Percentiles rank a stretch among this genome's conserved stretches.
phyloP scores from a whole-genome alignment of 1,140 invertebrate genomes.

The Hypothenemus hampei region DNA sequence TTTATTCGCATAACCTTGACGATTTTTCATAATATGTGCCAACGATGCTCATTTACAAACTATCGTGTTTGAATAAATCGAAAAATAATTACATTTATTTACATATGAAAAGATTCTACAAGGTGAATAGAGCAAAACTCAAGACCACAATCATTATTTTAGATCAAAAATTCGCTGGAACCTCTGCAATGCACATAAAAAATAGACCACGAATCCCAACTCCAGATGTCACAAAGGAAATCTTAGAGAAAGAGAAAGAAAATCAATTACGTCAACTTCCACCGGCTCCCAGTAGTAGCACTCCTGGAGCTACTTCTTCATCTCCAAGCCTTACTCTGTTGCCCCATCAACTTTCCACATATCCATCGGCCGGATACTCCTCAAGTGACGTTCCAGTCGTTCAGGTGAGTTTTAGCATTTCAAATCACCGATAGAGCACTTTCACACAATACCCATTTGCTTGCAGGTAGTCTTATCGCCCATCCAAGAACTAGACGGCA shows the following conservation, averaged over 20 bases:
- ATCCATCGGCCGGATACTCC: constrained; percentile 50
- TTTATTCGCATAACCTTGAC: no score
- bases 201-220: constrained; percentile 79
- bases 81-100: no score
- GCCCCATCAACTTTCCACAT: constrained; percentile 53
- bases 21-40: no score
- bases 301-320: constrained; percentile 30
- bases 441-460: constrained; percentile 47
- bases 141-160: constrained; percentile 4
- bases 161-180: constrained; percentile 30
- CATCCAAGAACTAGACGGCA: constrained; percentile 68
- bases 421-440: neutral
- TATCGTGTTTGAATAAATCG: no score
- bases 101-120: no score
- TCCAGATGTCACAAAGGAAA: constrained; percentile 76
- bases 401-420: constrained; percentile 44
- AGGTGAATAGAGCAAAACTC: no score
- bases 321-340: constrained; percentile 56
- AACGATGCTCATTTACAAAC: no score
- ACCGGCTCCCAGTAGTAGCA: constrained; percentile 34
- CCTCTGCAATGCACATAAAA: constrained; percentile 60
- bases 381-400: constrained; percentile 60
- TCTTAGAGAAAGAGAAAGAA: constrained; percentile 63
- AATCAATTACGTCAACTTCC: constrained; percentile 14
- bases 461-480: constrained; percentile 73